Evolutionary conservation across 1,140 invertebrate genomes (phyloP).

Genomic region (Bombus breviceps): DNA sequence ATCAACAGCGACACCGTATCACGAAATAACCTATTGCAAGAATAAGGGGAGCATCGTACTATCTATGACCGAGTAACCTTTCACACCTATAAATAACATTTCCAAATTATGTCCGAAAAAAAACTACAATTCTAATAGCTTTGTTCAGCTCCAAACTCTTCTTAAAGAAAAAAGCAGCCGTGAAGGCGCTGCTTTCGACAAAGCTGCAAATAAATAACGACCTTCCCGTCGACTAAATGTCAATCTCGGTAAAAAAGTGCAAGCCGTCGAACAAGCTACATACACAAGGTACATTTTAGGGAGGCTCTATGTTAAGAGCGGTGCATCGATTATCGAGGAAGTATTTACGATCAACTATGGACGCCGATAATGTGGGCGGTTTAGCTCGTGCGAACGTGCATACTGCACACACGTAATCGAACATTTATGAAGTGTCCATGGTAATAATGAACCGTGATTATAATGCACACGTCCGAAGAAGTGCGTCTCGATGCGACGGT

Average conservation of each 20-base stretch:
- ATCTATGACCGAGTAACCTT: background rate
- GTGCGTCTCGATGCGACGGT: conserved; percentile 39
- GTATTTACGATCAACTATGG: conserved; percentile 50
- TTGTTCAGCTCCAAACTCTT: conserved; percentile 19
- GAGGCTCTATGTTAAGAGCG: background rate
- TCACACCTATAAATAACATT: background rate
- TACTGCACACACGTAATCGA: background rate
- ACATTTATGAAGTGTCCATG: background rate
- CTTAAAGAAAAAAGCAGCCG: background rate
- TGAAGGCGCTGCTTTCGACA: background rate
- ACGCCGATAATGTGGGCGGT: background rate
- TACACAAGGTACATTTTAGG: conserved; percentile 41
- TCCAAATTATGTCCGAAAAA: too few relatives aligned
- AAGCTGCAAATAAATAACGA: conserved; percentile 55
- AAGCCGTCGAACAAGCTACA: background rate
- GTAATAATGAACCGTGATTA: background rate
- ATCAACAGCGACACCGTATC: background rate
- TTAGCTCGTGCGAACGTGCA: background rate
- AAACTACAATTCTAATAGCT: background rate
- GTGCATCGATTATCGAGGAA: conserved; percentile 15
- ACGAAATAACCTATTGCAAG: background rate
- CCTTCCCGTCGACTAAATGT: conserved; percentile 54
- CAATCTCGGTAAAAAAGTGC: conserved; percentile 42
- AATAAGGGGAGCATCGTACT: background rate
- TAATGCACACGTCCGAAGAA: conserved; percentile 11